These are phyloP conservation scores for Drosophila pandora DNA, from an alignment of 1,140 invertebrate species.

Conservation along the genomic window DNA sequence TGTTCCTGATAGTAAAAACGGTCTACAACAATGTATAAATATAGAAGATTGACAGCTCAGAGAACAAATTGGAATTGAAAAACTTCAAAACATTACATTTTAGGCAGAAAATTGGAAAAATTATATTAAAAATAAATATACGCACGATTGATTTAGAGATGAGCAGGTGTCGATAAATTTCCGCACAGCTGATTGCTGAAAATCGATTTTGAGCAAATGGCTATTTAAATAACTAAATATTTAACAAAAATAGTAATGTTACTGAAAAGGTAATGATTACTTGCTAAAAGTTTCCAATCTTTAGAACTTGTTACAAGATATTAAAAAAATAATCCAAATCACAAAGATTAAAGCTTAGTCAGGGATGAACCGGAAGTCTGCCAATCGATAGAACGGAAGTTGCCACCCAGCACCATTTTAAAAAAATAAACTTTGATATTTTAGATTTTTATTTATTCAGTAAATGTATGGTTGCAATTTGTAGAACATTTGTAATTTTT, in stretches of 20 bases:
- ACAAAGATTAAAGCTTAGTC: too few species aligned
- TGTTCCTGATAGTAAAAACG: conserved; percentile 2
- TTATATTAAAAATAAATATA: conserved; percentile 8
- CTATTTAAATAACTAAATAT: too few species aligned
- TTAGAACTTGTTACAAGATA: background rate
- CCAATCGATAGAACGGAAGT: background rate
- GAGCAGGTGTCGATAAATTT: background rate
- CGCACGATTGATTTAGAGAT: conserved; percentile 25
- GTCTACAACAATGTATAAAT: background rate
- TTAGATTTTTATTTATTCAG: conserved; percentile 65
- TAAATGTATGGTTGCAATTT: conserved; percentile 61
- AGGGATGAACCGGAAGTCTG: background rate
- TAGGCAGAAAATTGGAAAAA: conserved; percentile 7
- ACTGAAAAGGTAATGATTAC: too few species aligned
- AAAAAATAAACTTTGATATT: conserved; percentile 10
- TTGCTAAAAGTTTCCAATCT: too few species aligned
- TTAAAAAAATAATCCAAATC: background rate
- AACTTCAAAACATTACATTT: background rate
- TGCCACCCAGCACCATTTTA: background rate
- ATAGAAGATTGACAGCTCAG: too few species aligned
- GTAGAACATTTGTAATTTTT: conserved; percentile 72
- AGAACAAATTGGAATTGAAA: background rate
- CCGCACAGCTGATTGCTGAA: background rate
- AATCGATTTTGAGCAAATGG: conserved; percentile 11
- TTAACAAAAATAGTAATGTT: too few species aligned